Percentiles rank a stretch among this genome's conserved stretches.
Evolutionary conservation across 1,140 invertebrate species (phyloP).

Genomic region (Helicorthomorpha holstii): DNA sequence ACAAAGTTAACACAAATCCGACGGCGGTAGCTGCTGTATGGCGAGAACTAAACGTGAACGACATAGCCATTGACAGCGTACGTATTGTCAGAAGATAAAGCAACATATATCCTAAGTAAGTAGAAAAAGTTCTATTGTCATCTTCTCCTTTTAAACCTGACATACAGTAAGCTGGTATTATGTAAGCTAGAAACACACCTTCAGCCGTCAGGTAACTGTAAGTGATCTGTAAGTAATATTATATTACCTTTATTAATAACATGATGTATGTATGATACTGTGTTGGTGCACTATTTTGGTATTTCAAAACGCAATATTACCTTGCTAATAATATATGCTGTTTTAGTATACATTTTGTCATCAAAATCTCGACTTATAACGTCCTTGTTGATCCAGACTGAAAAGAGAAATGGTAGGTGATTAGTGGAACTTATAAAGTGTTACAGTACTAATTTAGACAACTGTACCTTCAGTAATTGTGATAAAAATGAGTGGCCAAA

Average conservation of each 20-base stretch:
- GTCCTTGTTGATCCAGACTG: conserved; percentile 41
- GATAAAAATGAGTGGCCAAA: conserved; percentile 56
- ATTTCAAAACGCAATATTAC: conserved; percentile 28
- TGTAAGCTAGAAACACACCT: conserved; percentile 55
- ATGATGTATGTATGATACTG: too few species aligned
- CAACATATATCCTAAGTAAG: conserved; percentile 62
- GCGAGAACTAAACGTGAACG: conserved; percentile 39
- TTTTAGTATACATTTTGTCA: conserved; percentile 57
- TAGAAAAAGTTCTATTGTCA: conserved; percentile 45
- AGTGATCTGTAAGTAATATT: conserved; percentile 30
- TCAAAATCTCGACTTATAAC: conserved; percentile 59
- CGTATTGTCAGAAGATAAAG: conserved; percentile 54
- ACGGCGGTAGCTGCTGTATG: conserved; percentile 36
- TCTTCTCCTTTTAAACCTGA: conserved; percentile 44
- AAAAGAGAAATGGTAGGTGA: conserved; percentile 3
- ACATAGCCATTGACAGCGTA: conserved; percentile 46
- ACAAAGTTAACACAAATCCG: conserved; percentile 40
- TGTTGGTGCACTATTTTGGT: too few species aligned
- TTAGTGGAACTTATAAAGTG: neutral
- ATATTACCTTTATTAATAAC: too few species aligned
- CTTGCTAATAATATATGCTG: conserved; percentile 57
- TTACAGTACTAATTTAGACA: neutral
- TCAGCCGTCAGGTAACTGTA: conserved; percentile 40
- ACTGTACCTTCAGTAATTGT: conserved; percentile 38
- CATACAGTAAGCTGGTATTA: conserved; percentile 78